Evolutionary conservation across 2,113 vertebrate species (phyloP), one percentile per base, ranked within the genome.

Genomic region (Amphilophus citrinellus): DNA sequence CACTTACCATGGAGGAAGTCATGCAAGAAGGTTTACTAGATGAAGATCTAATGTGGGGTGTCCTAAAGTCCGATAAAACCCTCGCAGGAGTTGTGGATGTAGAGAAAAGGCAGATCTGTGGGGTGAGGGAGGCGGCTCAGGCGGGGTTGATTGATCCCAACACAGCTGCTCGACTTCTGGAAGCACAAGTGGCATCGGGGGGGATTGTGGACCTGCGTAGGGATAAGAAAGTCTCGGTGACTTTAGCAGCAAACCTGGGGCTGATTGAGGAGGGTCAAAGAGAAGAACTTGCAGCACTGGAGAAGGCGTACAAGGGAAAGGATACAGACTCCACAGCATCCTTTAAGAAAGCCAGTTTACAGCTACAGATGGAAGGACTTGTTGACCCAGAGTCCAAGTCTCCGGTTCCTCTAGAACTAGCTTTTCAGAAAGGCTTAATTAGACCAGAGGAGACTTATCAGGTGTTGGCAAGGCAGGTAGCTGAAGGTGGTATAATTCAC

Each of bases 181-280:
- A 99, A 89, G 97, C 96, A 1, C 98, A 99, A 82, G 97, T 99
- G 66, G 96, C 94, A 0, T 97, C 98, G 17, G 98, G 98, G 20
- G 98, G 98, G n/a, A 96, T 99, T 9, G 90, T 97, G 61, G 98
- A 99, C 85, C 82, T 98, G 76, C 97, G 95, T 35, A 95, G 97
- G 76, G 97, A 96, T 84, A 97, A 97, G 90, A 98, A 96, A 30
- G 32, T 99, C 56, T 99, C 98, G 0, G 98, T 99, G 78, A 98
- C 97, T 61, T 92, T 98, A 88, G 98, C 98, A 87, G 97, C 96
- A 62, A 98, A 97, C 15, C 93, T 98, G 77, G 98, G 97, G 44
- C 93, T 99, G 63, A 95, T 99, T 24, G 94, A 95, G 0, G 95
- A 97, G 3, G 76, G 80, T 3, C 94, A 96, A 22, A 96, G 94